Evolutionary conservation across 37 sponge, comb jelly and placozoan genomes (phyloP).

Genomic region (Lycopodina hypogea): DNA sequence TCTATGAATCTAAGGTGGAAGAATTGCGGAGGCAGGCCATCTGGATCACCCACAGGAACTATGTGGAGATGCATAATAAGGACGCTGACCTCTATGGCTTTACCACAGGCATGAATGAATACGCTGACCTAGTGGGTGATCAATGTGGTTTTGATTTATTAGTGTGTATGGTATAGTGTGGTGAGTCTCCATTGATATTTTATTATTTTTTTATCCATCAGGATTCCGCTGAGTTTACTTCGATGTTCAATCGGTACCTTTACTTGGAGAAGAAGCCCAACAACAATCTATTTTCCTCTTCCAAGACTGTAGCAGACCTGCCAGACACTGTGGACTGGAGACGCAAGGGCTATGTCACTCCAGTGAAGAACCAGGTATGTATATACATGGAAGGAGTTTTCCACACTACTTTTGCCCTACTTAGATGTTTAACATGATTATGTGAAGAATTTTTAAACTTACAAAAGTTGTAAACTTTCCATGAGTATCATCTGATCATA

Average conservation of each 20-base stretch:
- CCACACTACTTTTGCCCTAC: too few relatives aligned
- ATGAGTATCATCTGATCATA: too few relatives aligned
- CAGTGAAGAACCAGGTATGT: conserved; percentile 78
- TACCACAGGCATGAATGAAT: conserved; percentile 53
- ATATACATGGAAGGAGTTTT: too few relatives aligned
- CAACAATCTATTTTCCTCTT: neutral
- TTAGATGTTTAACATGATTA: too few relatives aligned
- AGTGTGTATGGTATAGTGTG: too few relatives aligned
- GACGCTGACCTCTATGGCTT: conserved; percentile 49
- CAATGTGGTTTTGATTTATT: too few relatives aligned
- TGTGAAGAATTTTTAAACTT: too few relatives aligned
- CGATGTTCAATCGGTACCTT: conserved; percentile 48
- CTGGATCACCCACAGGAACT: conserved; percentile 62
- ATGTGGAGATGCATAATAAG: conserved; percentile 55
- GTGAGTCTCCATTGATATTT: too few relatives aligned
- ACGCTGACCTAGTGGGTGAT: conserved; percentile 47
- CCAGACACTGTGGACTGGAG: conserved; percentile 78
- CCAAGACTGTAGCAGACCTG: conserved; percentile 9
- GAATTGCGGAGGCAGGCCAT: conserved; percentile 40
- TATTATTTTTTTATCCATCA: conserved; percentile 1
- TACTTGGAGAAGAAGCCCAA: neutral
- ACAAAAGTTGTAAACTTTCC: too few relatives aligned
- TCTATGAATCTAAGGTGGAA: conserved; percentile 34
- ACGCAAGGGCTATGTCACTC: conserved; percentile 62
- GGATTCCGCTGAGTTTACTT: conserved; percentile 58